Percentiles rank a stretch among this genome's conserved stretches.
Conservation (phyloP, 2,888 invertebrate genomes). For the Trichopoda pennipes region DNA sequence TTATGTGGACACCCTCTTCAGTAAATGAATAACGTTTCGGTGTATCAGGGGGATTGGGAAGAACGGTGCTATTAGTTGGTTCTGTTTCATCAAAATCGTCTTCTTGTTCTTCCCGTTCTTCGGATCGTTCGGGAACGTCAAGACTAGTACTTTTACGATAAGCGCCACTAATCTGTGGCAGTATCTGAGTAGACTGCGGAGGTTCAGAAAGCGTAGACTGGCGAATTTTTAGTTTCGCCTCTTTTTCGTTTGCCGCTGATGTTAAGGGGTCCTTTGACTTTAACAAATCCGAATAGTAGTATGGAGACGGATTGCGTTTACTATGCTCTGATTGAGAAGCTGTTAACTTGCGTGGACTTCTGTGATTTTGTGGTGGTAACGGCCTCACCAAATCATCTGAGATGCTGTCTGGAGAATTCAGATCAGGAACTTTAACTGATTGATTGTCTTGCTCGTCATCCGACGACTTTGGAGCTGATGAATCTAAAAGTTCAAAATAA, state of each 20-base stretch:
- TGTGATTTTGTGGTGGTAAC: slow-evolving; percentile 79
- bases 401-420: slow-evolving; percentile 87
- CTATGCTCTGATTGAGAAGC: slow-evolving; percentile 76
- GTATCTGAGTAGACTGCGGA: slow-evolving; percentile 78
- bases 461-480: slow-evolving; percentile 82
- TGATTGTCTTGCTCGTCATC: slow-evolving; percentile 83
- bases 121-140: slow-evolving; percentile 84
- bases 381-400: slow-evolving; percentile 82
- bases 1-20: slow-evolving; percentile 84
- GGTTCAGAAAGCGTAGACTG: slow-evolving; percentile 82
- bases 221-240: slow-evolving; percentile 77
- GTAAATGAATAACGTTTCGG: slow-evolving; percentile 87
- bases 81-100: slow-evolving; percentile 68
- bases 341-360: slow-evolving; percentile 79
- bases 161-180: slow-evolving; percentile 76
- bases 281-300: slow-evolving; percentile 90
- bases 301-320: slow-evolving; percentile 89
- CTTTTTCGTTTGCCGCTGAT: slow-evolving; percentile 71
- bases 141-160: slow-evolving; percentile 88
- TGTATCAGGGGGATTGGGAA: slow-evolving; percentile 67
- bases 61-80: slow-evolving; percentile 60
- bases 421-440: slow-evolving; percentile 82
- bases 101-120: slow-evolving; percentile 68
- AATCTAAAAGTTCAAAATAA: slow-evolving; percentile 77
- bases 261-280: slow-evolving; percentile 78